Evolutionary conservation across 53 echinoderm and acorn worm species (phyloP).

Genomic region (Temnopleurus reevesii): DNA sequence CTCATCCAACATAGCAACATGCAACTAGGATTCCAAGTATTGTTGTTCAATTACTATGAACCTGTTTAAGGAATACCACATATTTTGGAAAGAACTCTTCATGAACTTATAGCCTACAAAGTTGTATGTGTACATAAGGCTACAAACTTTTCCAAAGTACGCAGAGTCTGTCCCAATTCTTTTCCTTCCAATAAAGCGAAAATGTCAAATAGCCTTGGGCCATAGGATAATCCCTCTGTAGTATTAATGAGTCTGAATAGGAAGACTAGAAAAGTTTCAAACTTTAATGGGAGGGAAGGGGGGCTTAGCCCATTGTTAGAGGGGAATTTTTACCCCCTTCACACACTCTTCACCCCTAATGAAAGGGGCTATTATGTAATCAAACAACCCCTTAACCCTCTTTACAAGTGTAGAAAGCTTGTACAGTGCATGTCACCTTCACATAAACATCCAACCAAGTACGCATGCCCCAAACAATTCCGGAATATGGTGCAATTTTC

Average conservation of each 20-base stretch:
- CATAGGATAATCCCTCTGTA: background rate
- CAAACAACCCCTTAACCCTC: background rate
- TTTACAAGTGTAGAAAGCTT: background rate
- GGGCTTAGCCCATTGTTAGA: slow-evolving; percentile 3
- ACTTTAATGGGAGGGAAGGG: background rate
- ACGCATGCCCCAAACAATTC: no score
- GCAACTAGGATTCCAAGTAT: no score
- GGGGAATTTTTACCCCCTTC: slow-evolving; percentile 9
- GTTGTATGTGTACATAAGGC: no score
- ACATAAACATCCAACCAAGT: no score
- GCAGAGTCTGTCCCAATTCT: no score
- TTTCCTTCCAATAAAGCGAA: background rate
- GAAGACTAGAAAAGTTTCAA: background rate
- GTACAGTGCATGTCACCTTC: background rate
- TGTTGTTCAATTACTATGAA: no score
- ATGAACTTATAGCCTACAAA: no score
- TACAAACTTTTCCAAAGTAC: no score
- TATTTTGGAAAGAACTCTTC: no score
- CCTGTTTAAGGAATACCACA: no score
- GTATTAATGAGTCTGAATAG: background rate
- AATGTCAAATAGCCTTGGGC: background rate
- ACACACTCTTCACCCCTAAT: background rate
- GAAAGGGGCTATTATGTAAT: slow-evolving; percentile 17
- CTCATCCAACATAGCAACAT: no score
- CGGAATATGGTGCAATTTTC: no score